Conservation (phyloP, 2,113 vertebrate genomes). For the Turnix velox region DNA sequence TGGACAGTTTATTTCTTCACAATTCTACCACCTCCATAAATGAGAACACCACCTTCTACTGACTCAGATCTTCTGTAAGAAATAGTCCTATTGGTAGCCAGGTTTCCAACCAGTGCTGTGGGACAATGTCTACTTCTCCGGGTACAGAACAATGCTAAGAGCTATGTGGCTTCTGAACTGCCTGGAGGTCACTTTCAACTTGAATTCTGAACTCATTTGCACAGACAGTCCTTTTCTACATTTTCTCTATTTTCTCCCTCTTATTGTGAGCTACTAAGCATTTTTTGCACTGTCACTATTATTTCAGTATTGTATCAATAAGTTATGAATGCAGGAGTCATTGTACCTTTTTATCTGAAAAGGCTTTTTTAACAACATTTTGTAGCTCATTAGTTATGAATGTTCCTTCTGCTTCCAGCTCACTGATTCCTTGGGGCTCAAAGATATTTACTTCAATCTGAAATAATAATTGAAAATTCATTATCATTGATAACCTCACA, state of each 20-base stretch:
- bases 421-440: conserved; percentile 83
- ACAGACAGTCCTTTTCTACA: neutral
- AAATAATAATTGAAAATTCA: conserved; percentile 41
- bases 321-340: neutral
- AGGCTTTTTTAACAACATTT: conserved; percentile 75
- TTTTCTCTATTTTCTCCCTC: neutral
- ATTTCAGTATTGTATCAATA: neutral
- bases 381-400: conserved; percentile 77
- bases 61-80: neutral
- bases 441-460: conserved; percentile 86
- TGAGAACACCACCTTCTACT: neutral
- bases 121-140: neutral
- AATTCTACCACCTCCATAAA: neutral
- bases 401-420: conserved; percentile 79
- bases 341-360: conserved; percentile 78
- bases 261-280: neutral
- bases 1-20: neutral
- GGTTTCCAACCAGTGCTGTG: neutral
- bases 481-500: neutral
- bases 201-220: neutral
- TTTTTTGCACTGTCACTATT: neutral
- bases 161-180: neutral
- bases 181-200: neutral
- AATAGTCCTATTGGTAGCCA: neutral
- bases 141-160: neutral